Percentiles rank a stretch among this genome's conserved stretches.
These are phyloP conservation scores for Oncorhynchus masou DNA, from an alignment of 2,113 vertebrate genomes.

Conservation along the genomic window DNA sequence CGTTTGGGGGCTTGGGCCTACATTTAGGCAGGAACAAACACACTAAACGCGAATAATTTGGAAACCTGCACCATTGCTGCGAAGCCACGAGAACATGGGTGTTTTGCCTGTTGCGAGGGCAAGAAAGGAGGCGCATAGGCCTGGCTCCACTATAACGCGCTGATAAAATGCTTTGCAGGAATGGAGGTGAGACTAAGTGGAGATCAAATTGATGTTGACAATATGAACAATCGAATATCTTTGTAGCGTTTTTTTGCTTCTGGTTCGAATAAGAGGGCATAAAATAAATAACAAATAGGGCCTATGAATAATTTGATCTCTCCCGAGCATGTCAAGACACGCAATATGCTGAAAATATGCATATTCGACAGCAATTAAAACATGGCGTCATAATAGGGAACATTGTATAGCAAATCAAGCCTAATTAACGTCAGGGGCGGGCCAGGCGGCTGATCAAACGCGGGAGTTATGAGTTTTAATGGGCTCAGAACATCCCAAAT, in stretches of 20 bases:
- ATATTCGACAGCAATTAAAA: conserved; percentile 70
- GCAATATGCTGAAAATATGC: conserved; percentile 36
- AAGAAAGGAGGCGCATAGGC: neutral
- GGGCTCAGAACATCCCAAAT: conserved; percentile 36
- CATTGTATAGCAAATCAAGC: conserved; percentile 72
- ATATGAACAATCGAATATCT: conserved; percentile 39
- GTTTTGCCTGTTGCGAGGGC: neutral
- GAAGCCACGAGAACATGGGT: neutral
- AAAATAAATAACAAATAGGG: conserved; percentile 30
- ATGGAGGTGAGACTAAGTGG: conserved; percentile 1
- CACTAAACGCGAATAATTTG: neutral
- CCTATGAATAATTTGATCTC: conserved; percentile 39
- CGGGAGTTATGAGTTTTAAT: conserved; percentile 55
- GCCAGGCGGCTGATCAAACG: conserved; percentile 62
- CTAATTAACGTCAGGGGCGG: conserved; percentile 64
- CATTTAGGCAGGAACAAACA: conserved; percentile 12
- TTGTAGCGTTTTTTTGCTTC: conserved; percentile 28
- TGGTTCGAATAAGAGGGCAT: conserved; percentile 25
- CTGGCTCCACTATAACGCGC: neutral
- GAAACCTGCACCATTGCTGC: neutral
- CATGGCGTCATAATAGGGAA: conserved; percentile 71
- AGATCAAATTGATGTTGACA: conserved; percentile 47
- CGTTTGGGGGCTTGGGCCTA: conserved; percentile 10
- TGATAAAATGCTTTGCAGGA: conserved; percentile 9
- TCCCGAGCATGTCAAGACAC: conserved; percentile 26